Evolutionary conservation across 2,888 invertebrate genomes (phyloP), one percentile per base, ranked within the genome.

Genomic region (Plagodis dolabraria): DNA sequence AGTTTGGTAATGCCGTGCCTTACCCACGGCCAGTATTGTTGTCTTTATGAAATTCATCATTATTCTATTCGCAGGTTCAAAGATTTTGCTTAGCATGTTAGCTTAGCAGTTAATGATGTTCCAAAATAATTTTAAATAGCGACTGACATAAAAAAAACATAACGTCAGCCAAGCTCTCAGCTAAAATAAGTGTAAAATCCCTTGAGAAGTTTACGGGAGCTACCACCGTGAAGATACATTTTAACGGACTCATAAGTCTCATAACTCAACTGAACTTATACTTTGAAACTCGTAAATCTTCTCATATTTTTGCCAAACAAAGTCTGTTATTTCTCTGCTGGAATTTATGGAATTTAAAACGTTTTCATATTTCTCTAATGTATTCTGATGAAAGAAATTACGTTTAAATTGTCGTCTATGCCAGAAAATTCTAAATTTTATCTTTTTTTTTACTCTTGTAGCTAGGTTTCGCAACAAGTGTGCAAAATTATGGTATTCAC

Each of bases 261-360:
- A 67, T 69, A 67, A 67, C 60, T 67, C 63, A 67, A 58, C 52
- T 56, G 59, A 63, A 67, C 62, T 67, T 65, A 47, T 52, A 49
- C 49, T 63, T 63, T 52, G 60, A 58, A 67, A 63, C 59, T 67
- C 69, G 49, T 68, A 68, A 68, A 69, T 71, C 64, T 64, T 62
- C 44, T 47, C 55, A 33, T 57, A 63, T 64, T 59, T 63, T 60
- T 51, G 53, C 51, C 60, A 68, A 65, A 67, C 64, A 68, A 64
- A 58, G 58, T 60, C 62, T 67, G 47, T 36, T 58, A 56, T 56
- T 59, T 45, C 57, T 46, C 38, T 33, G 22, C 38, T 47, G 47
- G 57, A 57, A 67, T 68, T 71, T 69, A 65, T 69, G 60, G 49
- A 57, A 57, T 66, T 64, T 47, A 57, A 52, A 63, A 46, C 22